A percentile compares a stretch with the other conserved stretches of the same genome.
Conservation (phyloP, 2,113 vertebrate genomes). For the Siniperca chuatsi region DNA sequence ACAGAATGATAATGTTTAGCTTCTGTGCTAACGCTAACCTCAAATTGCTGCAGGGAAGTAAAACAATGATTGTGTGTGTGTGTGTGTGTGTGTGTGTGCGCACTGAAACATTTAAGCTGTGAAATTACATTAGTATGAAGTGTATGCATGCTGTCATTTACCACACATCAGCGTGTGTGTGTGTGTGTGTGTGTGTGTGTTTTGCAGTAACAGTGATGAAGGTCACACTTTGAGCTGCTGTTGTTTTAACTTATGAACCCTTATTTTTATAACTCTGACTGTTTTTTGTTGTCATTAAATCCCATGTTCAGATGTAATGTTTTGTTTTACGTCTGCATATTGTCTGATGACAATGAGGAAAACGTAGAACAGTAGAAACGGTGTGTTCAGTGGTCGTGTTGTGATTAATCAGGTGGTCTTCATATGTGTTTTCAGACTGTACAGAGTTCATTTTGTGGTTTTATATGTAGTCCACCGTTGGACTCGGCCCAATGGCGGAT, state of each 20-base stretch:
- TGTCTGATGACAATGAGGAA: no score
- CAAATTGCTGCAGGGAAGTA: conserved; percentile 30
- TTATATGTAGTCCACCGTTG: no score
- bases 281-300: no score
- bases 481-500: no score
- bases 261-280: not conserved
- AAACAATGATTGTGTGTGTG: not conserved
- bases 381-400: no score
- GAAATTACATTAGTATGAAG: not conserved
- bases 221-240: not conserved
- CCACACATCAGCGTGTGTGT: not conserved
- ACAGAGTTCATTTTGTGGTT: no score
- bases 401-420: no score
- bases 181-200: no score
- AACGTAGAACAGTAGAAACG: no score
- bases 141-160: not conserved
- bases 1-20: conserved; percentile 36
- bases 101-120: not conserved
- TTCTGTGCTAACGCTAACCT: conserved; percentile 21
- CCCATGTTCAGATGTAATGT: no score
- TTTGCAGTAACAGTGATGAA: conserved; percentile 17
- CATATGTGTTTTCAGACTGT: no score
- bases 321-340: no score
- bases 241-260: not conserved
- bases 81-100: not conserved